Evolutionary conservation across 1,140 invertebrate genomes (phyloP).

Genomic region (Lepidurus apus): DNA sequence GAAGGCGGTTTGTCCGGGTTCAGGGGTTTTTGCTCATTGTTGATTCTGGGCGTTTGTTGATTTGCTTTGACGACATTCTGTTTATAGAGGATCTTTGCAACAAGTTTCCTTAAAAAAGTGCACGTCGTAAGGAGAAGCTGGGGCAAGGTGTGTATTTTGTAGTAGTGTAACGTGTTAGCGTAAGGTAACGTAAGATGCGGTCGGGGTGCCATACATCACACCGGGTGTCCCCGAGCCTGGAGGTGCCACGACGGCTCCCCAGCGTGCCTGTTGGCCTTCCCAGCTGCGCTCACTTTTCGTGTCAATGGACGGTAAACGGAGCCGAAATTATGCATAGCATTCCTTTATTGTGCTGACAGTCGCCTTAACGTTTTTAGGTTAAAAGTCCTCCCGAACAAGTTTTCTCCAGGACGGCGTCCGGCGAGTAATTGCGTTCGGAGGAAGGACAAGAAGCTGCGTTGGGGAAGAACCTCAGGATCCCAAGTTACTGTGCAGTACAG

Average conservation of each 20-base stretch:
- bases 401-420: no score
- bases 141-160: slow-evolving; percentile 8
- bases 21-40: no score
- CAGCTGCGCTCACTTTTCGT: slow-evolving; percentile 17
- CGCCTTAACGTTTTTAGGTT: not conserved
- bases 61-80: no score
- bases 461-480: no score
- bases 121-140: not conserved
- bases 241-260: not conserved
- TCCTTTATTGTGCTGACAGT: slow-evolving; percentile 11
- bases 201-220: slow-evolving; percentile 21
- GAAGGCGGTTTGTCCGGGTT: no score
- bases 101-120: no score
- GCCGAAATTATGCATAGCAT: slow-evolving; percentile 21
- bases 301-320: slow-evolving; percentile 21
- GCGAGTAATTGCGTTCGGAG: no score
- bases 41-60: no score
- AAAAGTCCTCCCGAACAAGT: no score
- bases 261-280: slow-evolving; percentile 17
- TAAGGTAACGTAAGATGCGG: slow-evolving; percentile 14
- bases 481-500: no score
- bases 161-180: slow-evolving; percentile 21
- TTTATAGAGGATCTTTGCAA: no score
- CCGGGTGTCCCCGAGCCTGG: not conserved
- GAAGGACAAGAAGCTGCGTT: no score